Base-by-base conservation (phyloP, 1,140 invertebrate genomes). In the Parasteatoda tepidariorum region DNA sequence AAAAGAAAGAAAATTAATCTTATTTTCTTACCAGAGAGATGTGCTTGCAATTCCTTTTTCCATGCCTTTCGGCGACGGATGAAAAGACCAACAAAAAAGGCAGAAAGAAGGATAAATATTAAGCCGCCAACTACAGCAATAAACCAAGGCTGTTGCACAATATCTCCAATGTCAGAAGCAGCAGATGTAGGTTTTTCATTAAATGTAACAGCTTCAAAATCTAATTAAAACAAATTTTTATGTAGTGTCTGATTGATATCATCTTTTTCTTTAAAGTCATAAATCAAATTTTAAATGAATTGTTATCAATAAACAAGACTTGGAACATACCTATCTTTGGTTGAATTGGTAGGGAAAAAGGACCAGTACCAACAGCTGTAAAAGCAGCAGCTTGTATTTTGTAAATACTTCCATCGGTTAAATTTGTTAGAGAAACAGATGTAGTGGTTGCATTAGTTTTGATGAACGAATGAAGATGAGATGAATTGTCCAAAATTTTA, bases 371-470 rank as follows among this genome's bases (percentile, higher is more conserved):
- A 2, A 91, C 90, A 30, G 91, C 90, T 0, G 94, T 96, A 41
- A 92, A 91, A 7, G 94, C 94, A 30, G 93, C 94, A 2, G 95
- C 92, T 62, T 93, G 91, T 4, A 95, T 93, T 22, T 92, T 93
- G 87, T 96, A 96, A 0, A 92, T 89, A 1, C 91, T 91, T 33
- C 93, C 93, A 2, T 91, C 90, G 22, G 92, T 93, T 2, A 96
- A 88, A 88, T 94, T 95, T 84, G 93, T 93, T 0, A 95, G 90
- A 18, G 93, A 89, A 11, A 94, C 91, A 0, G 93, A 93, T 6
- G 92, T 93, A 0, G 93, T 93, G 11, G 92, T 92, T 5, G 93
- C 92, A 88, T 95, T 95, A 3, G 94, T 89, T 3, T 92, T 92
- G 90, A 93, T 92, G 84, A 94, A 93, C 30, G 93, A 92, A 38